A percentile compares a stretch with the other conserved stretches of the same genome.
Conservation (phyloP, 2,113 vertebrate genomes). For the Cavia porcellus region DNA sequence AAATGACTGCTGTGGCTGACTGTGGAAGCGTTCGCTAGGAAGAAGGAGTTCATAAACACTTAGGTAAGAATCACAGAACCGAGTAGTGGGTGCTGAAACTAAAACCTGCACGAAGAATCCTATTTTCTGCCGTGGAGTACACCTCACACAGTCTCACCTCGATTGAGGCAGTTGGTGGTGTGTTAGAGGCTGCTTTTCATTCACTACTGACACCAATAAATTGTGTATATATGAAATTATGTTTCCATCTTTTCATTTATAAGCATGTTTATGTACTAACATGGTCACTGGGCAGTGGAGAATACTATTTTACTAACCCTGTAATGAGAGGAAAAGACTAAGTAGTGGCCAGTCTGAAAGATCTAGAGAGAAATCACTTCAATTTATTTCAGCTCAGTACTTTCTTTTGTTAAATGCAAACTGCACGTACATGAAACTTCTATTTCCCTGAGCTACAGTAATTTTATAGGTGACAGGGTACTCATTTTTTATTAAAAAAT, state of each 20-base stretch:
- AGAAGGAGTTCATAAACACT: slow-evolving; percentile 41
- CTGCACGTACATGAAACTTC: neutral
- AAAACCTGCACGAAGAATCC: slow-evolving; percentile 19
- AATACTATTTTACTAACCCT: neutral
- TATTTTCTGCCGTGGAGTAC: neutral
- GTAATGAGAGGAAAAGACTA: neutral
- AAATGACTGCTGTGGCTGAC: slow-evolving; percentile 19
- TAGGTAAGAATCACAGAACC: slow-evolving; percentile 8
- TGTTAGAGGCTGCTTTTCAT: neutral
- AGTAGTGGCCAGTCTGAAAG: neutral
- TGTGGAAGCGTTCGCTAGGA: slow-evolving; percentile 6
- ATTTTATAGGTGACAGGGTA: neutral
- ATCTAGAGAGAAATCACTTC: neutral
- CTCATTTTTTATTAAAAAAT: no score
- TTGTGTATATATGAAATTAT: neutral
- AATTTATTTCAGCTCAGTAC: neutral
- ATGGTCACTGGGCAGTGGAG: neutral
- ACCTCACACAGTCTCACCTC: neutral
- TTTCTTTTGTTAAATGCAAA: slow-evolving; percentile 41
- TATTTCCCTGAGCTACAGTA: neutral
- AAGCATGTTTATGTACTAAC: neutral
- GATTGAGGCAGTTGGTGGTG: neutral
- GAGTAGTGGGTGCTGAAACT: neutral
- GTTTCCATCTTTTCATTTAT: slow-evolving; percentile 33
- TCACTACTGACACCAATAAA: neutral